Base-by-base conservation (phyloP, 2,113 vertebrate species). In the Nyctibius bracteatus region DNA sequence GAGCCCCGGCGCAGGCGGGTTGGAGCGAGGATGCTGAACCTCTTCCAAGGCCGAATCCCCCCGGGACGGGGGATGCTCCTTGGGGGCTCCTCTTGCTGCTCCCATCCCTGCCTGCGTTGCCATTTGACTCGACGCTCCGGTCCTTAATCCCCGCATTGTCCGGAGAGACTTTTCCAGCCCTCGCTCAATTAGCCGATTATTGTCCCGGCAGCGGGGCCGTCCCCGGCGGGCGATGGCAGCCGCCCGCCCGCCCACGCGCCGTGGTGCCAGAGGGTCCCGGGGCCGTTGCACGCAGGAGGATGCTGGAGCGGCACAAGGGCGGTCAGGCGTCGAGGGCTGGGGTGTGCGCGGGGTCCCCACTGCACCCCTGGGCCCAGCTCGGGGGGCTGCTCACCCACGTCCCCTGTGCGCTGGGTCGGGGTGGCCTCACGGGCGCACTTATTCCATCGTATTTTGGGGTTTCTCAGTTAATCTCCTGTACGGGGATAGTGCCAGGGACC, bases 131-230 rank as follows among this genome's bases (percentile, higher is more conserved):
- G 3, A 0, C 1, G 14, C 90, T 84, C 71, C 2, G 2, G 10
- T 12, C 78, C 72, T 81, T 92, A 90, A 94, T 94, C 88, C 84
- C 61, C 2, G 1, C 88, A 27, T 95, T 95, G 92, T 94, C 79
- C 31, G 0, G 10, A 27, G 77, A 49, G 91, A 20, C 90, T 88
- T 95, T 94, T 95, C 88, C 96, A 94, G 85, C 86, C 84, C 0
- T 28, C 28, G 55, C 90, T 94, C 92, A 92, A 96, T 95, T 96
- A 90, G 85, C 33, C 5, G 16, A 77, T 92, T 23, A 71, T 65
- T 63, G 79, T 74, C 33, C 23, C 16, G 6, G 67, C 16, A 37
- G 66, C 20, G 4, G 82, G 79, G 81, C 28, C 5, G 39, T 23
- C 62, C 70, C 62, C 3, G 10, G 20, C 9, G 9, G 35, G 54